Conservation (phyloP, 2,113 vertebrate genomes). For the Oncorhynchus kisutch region DNA sequence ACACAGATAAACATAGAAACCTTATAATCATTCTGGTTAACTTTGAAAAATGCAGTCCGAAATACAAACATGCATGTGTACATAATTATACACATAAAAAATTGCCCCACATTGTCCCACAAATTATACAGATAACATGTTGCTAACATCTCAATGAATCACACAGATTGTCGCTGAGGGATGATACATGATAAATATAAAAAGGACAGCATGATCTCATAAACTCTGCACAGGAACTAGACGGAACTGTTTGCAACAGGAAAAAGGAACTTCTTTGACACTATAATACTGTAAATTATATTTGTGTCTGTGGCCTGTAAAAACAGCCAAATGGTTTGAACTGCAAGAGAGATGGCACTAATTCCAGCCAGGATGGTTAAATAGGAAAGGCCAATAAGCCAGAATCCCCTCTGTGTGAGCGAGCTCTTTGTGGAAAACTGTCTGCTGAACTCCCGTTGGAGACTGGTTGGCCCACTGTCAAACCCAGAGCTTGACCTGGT, state of each 20-base stretch:
- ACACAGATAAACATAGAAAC: background rate
- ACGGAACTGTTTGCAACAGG: background rate
- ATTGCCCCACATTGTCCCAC: background rate
- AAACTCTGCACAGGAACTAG: background rate
- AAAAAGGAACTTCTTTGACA: background rate
- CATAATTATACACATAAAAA: background rate
- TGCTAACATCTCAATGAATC: background rate
- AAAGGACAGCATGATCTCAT: too few species aligned
- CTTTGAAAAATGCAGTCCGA: too few species aligned
- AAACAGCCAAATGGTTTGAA: slow-evolving; percentile 16
- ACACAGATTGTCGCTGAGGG: background rate
- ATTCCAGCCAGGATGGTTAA: slow-evolving; percentile 66
- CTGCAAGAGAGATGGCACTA: slow-evolving; percentile 54
- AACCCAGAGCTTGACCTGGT: slow-evolving; percentile 94
- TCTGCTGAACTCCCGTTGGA: slow-evolving; percentile 89
- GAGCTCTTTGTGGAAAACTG: slow-evolving; percentile 75
- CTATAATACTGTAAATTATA: slow-evolving; percentile 21
- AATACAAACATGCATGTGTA: background rate
- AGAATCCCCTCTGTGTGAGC: slow-evolving; percentile 70
- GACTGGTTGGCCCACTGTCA: slow-evolving; percentile 93
- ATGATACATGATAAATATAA: background rate
- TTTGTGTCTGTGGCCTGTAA: slow-evolving; percentile 33
- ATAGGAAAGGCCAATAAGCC: slow-evolving; percentile 72
- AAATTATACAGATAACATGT: background rate
- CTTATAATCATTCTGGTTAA: too few species aligned